phyloP scores from a whole-genome alignment of 1,140 invertebrate species.

The Sesamia nonagrioides region DNA sequence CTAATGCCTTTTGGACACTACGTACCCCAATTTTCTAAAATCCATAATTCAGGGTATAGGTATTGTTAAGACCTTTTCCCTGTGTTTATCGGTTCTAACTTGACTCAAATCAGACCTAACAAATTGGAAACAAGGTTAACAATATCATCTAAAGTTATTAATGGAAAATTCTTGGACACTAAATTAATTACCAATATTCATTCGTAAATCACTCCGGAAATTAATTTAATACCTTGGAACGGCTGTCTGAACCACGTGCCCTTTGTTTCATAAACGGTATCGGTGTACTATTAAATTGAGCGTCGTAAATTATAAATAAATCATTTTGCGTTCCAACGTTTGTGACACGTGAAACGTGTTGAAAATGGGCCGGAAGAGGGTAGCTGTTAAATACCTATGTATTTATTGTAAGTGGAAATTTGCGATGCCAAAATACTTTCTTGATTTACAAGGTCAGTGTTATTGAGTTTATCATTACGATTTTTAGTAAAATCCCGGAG shows the following conservation, averaged over 20 bases:
- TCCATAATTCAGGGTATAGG: neutral
- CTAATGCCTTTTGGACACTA: neutral
- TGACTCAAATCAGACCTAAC: slow-evolving; percentile 5
- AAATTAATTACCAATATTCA: slow-evolving; percentile 47
- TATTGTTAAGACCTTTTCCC: too few relatives aligned
- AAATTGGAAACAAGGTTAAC: slow-evolving; percentile 19
- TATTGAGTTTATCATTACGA: too few relatives aligned
- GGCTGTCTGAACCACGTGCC: slow-evolving; percentile 47
- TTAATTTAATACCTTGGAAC: slow-evolving; percentile 50
- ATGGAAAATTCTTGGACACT: slow-evolving; percentile 29
- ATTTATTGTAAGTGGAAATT: neutral
- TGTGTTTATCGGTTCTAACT: neutral
- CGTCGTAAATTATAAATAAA: slow-evolving; percentile 34
- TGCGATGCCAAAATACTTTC: too few relatives aligned
- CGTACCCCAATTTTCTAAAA: slow-evolving; percentile 14
- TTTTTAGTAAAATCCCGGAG: too few relatives aligned
- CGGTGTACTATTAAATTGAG: slow-evolving; percentile 42
- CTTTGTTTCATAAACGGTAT: slow-evolving; percentile 36
- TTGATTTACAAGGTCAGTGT: too few relatives aligned
- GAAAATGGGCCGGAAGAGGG: neutral
- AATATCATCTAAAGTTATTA: slow-evolving; percentile 33
- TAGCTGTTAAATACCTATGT: neutral
- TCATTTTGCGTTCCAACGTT: neutral
- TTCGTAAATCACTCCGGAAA: slow-evolving; percentile 46
- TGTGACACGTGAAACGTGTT: slow-evolving; percentile 1